Evolutionary conservation across 2,888 invertebrate genomes (phyloP), one percentile per base, ranked within the genome.

Genomic region (Tuta absoluta): DNA sequence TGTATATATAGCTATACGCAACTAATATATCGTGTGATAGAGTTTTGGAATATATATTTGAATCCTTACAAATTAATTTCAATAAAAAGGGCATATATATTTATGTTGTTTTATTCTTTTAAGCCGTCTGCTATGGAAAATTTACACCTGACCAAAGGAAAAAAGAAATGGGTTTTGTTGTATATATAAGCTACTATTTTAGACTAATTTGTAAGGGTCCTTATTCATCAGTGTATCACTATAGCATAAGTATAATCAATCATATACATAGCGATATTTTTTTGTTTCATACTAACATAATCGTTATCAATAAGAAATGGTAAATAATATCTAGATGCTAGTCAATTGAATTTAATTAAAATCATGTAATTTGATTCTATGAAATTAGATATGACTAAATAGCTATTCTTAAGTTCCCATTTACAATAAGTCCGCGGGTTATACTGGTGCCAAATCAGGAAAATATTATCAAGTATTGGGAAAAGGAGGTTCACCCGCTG

Each of bases 321-420:
- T 72, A 73, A 75, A 77, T 80, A 75, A 77, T 80, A 82, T 82
- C 84, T 89, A 89, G 87, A 89, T 87, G 84, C 90, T 91, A 91
- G 90, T 91, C 90, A 91, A 87, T 86, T 87, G 81, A 84, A 86
- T 83, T 84, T 77, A 84, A 85, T 80, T 82, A 82, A 77, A 84
- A 76, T 80, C 76, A 75, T 81, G 75, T 78, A 75, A 82, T 84
- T 53, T 82, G 81, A 82, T 85, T 84, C 80, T 80, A 77, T 84
- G 77, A 79, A 83, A 80, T 78, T 78, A 82, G 77, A 68, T 80
- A 80, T 56, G 33, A 81, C 80, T 73, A 60, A 83, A 53, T 82
- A 82, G 77, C 77, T 81, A 56, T 51, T 78, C 76, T 17, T 45
- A 45, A 45, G 45, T n/a, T 45, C 7, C n/a, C 45, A 45, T 45